Base-by-base conservation (phyloP, 2,888 invertebrate species). In the Corythucha ciliata region DNA sequence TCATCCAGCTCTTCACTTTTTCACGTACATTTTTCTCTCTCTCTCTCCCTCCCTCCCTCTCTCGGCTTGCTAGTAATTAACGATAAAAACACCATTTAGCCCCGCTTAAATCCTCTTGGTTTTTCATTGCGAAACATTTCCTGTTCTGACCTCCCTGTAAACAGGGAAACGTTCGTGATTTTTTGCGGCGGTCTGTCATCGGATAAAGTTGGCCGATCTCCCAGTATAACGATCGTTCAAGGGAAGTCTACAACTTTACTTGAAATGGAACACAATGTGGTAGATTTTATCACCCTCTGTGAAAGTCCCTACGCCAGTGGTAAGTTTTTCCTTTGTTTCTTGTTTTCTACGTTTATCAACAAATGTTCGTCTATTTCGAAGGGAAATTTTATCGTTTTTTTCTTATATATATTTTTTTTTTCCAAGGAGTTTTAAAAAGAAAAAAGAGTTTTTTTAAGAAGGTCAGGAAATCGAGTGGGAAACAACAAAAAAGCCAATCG, bases 221-320 rank as follows among this genome's bases (percentile, higher is more conserved):
- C 93, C 65, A 90, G 91, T 72, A 85, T 96, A 69, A 94, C 94
- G 25, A 92, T 96, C 62, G 86, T 96, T 63, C 90, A 89, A 73
- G 93, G 91, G 61, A 94, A 93, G 75, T 86, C 85, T 62, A 94
- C 93, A 60, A 94, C 94, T 25, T 94, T 97, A 57, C 77, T 98
- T 65, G 97, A 98, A 77, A 97, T 98, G 97, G 97, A 98, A 69
- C 92, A 97, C 73, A 86, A 84, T 66, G 93, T 98, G 57, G 81
- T 97, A 57, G 94, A 96, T 77, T 97, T 98, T 74, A 82, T 94
- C 66, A 89, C 91, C 53, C 77, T 97, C 53, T 93, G 93, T 72
- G 91, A 93, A 70, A 90, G 87, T 61, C 94, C 94, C 20, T 96
- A 89, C 78, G 77, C 81, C 57, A 87, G 87, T 68, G 92, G 92